These are phyloP conservation scores for Sandelia bainsii DNA, from an alignment of 2,797 vertebrate species.

Conservation along the genomic window DNA sequence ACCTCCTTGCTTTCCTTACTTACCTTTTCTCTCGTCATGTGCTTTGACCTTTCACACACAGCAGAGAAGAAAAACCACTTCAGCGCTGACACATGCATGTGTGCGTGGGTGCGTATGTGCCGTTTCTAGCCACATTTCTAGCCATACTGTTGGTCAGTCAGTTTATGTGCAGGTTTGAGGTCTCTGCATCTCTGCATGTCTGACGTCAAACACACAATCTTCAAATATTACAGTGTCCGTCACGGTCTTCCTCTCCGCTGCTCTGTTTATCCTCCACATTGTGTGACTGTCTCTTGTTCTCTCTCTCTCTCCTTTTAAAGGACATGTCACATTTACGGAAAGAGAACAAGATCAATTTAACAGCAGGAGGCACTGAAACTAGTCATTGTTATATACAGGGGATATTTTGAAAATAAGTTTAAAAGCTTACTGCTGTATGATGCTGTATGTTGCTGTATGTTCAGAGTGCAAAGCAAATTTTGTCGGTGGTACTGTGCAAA, in stretches of 20 bases:
- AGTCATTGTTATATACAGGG: background rate
- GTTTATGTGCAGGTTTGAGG: slow-evolving; percentile 30
- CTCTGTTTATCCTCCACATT: slow-evolving; percentile 1
- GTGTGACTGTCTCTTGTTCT: background rate
- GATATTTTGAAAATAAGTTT: background rate
- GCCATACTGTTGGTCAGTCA: slow-evolving; percentile 12
- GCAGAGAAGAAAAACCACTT: background rate
- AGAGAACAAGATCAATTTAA: slow-evolving; percentile 24
- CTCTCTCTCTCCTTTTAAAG: slow-evolving; percentile 14
- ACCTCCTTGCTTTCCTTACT: slow-evolving; percentile 12
- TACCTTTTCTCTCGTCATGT: slow-evolving; percentile 14
- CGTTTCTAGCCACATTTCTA: background rate
- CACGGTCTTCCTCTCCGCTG: slow-evolving; percentile 11
- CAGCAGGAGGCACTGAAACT: slow-evolving; percentile 47
- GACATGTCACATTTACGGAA: slow-evolving; percentile 19
- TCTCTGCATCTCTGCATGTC: slow-evolving; percentile 19
- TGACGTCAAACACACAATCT: background rate
- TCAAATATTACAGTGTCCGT: background rate
- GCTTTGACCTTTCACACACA: slow-evolving; percentile 53
- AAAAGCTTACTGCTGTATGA: background rate
- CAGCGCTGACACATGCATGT: no score
- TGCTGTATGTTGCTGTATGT: no score
- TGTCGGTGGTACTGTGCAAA: no score
- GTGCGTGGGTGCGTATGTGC: background rate
- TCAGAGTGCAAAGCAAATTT: no score